phyloP scores from a whole-genome alignment of 2,113 vertebrate species.

The Lophochroa leadbeateri region DNA sequence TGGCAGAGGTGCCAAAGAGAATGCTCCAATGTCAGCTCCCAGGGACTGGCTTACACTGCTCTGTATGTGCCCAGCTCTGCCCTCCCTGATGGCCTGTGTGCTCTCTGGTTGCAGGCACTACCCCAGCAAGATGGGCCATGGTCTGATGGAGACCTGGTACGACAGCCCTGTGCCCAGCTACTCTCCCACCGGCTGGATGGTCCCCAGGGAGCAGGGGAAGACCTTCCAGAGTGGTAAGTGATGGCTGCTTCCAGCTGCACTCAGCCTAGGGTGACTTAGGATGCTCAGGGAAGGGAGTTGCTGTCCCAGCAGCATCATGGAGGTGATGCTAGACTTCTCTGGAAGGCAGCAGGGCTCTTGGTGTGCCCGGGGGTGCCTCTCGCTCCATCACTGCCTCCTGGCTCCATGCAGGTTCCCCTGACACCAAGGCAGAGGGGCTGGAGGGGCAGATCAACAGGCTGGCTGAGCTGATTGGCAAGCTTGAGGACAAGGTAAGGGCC shows the following conservation, averaged over 20 bases:
- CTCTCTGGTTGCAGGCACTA: slow-evolving; percentile 73
- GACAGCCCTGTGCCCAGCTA: slow-evolving; percentile 79
- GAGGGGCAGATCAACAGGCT: slow-evolving; percentile 91
- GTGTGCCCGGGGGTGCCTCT: fast-evolving
- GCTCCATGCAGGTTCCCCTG: slow-evolving; percentile 65
- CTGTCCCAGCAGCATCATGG: fast-evolving
- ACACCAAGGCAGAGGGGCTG: slow-evolving; percentile 88
- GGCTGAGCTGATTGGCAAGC: slow-evolving; percentile 89
- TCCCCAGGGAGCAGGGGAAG: slow-evolving; percentile 79
- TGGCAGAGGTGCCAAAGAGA: background rate
- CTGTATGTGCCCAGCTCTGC: fast-evolving
- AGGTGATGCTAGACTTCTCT: fast-evolving
- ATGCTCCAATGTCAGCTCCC: fast-evolving
- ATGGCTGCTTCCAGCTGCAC: fast-evolving
- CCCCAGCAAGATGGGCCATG: slow-evolving; percentile 77
- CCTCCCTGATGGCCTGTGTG: background rate
- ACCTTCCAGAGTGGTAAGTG: slow-evolving; percentile 80
- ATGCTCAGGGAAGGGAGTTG: background rate
- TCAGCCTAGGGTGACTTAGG: background rate
- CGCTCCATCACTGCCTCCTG: background rate
- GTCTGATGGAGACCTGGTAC: slow-evolving; percentile 74
- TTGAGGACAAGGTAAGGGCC: slow-evolving; percentile 92
- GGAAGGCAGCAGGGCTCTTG: background rate
- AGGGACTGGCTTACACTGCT: fast-evolving
- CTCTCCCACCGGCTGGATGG: slow-evolving; percentile 79